Base-by-base conservation (phyloP, 1,140 invertebrate genomes). In the Grapholita molesta region DNA sequence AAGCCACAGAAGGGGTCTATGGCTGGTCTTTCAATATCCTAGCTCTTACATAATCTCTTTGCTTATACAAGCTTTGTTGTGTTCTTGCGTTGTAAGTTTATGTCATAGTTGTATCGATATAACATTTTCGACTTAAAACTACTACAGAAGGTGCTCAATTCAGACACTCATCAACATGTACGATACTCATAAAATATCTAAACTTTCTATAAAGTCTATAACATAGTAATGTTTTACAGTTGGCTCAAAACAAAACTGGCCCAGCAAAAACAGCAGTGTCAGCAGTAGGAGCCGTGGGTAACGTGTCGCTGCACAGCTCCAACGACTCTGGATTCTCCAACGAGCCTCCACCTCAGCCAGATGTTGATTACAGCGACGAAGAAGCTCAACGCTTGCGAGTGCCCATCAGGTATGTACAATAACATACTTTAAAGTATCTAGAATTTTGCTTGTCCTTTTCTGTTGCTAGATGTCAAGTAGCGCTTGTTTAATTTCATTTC, bases 281-380 rank as follows among this genome's bases (percentile, higher is more conserved):
- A 66, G 89, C 90, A 23, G 89, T 91, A 32, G 93, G 91, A 69
- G 93, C 93, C 25, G 94, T 94, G 30, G 94, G 94, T 61, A 95
- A 95, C 81, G 96, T 96, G 8, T 96, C 96, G 21, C 93, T 97
- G 66, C 96, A 98, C 85, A 97, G 96, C 84, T 97, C 96, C 82
- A 98, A 97, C 89, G 97, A 98, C 90, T 97, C 96, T 77, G 97
- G 97, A 24, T 97, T 98, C 83, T 97, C 96, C 79, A 98, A 97
- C 80, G 97, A 97, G 81, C 95, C 96, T 8, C 96, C 97, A 3
- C 95, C 96, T 21, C 96, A 97, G 79, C 97, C 97, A 0, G 96
- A 97, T 89, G 94, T 97, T 71, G 97, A 97, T 88, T 97, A 97
- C 86, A 97, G 96, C 42, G 97, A 98, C 82, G 96, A 97, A 89